phyloP scores from a whole-genome alignment of 2,888 invertebrate genomes.

The Gari tellinella region DNA sequence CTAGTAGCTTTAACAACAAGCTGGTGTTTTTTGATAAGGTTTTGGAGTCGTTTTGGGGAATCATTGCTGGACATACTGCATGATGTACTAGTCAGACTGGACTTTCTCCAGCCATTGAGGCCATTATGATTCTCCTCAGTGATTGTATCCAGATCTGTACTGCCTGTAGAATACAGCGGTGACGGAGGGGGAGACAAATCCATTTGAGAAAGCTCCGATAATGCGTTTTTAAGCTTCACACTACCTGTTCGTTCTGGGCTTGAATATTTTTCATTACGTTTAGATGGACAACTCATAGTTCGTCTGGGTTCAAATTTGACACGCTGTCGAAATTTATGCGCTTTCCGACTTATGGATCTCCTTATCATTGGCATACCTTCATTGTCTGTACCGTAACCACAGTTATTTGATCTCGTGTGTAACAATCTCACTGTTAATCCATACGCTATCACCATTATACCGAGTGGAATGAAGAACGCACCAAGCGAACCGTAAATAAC shows the following conservation, averaged over 20 bases:
- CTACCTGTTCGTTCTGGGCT: slow-evolving; percentile 1
- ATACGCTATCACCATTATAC: slow-evolving; percentile 98
- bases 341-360: slow-evolving; percentile 70
- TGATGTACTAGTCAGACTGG: slow-evolving; percentile 32
- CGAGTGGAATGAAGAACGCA: slow-evolving; percentile 97
- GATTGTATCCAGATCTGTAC: slow-evolving; percentile 37
- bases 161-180: slow-evolving; percentile 34
- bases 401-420: slow-evolving; percentile 88
- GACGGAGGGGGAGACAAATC: slow-evolving; percentile 54
- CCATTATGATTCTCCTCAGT: slow-evolving; percentile 52
- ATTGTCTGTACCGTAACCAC: slow-evolving; percentile 51
- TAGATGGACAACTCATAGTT: slow-evolving; percentile 55
- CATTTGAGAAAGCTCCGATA: slow-evolving; percentile 11
- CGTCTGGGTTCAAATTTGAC: slow-evolving; percentile 61
- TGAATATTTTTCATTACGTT: slow-evolving; percentile 12
- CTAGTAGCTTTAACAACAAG: slow-evolving; percentile 80
- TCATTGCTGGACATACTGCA: slow-evolving; percentile 46
- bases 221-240: slow-evolving; percentile 11
- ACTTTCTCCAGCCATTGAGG: slow-evolving; percentile 26
- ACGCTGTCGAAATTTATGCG: slow-evolving; percentile 54
- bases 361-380: slow-evolving; percentile 76
- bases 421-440: slow-evolving; percentile 94
- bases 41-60: slow-evolving; percentile 67
- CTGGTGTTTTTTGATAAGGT: slow-evolving; percentile 79
- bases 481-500: slow-evolving; percentile 96